Conservation (phyloP, 2,888 invertebrate species). For the Pycnomerus fuliginosus region DNA sequence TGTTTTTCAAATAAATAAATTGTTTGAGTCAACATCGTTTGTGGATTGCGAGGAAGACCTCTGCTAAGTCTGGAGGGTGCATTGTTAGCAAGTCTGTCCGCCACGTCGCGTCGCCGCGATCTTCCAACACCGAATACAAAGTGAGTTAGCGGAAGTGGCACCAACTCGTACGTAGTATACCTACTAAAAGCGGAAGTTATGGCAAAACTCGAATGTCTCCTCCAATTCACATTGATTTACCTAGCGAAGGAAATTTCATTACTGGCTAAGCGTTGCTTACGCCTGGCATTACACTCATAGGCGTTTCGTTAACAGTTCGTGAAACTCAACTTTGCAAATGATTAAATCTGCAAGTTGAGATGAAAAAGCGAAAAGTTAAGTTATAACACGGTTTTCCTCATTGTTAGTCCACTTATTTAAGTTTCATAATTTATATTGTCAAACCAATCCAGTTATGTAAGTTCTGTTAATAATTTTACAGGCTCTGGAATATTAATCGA, state of each 20-base stretch:
- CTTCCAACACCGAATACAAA: constrained; percentile 25
- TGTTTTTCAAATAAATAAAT: too few relatives aligned
- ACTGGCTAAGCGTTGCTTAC: constrained; percentile 20
- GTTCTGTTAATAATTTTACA: constrained; percentile 20
- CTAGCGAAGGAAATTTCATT: constrained; percentile 24
- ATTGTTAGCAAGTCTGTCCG: constrained; percentile 23
- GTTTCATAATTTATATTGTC: constrained; percentile 20
- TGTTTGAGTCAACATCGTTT: too few relatives aligned
- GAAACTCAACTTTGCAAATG: constrained; percentile 12
- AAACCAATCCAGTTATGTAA: constrained; percentile 19
- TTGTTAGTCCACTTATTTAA: constrained; percentile 16
- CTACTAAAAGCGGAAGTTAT: constrained; percentile 23
- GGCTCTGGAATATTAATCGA: constrained; percentile 20
- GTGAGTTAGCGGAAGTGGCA: constrained; percentile 25
- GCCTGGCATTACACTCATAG: constrained; percentile 12
- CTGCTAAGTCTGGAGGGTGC: constrained; percentile 17
- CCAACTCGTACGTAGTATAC: constrained; percentile 7
- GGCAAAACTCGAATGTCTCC: constrained; percentile 26
- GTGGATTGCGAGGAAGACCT: too few relatives aligned
- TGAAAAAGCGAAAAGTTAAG: constrained; percentile 5
- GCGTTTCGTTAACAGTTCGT: constrained; percentile 15
- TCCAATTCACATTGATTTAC: constrained; percentile 25
- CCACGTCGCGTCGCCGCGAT: constrained; percentile 18
- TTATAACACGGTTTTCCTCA: constrained; percentile 2
- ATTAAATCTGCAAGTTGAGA: constrained; percentile 13